Evolutionary conservation across 1,140 invertebrate genomes (phyloP).

Genomic region (Sesamia nonagrioides): DNA sequence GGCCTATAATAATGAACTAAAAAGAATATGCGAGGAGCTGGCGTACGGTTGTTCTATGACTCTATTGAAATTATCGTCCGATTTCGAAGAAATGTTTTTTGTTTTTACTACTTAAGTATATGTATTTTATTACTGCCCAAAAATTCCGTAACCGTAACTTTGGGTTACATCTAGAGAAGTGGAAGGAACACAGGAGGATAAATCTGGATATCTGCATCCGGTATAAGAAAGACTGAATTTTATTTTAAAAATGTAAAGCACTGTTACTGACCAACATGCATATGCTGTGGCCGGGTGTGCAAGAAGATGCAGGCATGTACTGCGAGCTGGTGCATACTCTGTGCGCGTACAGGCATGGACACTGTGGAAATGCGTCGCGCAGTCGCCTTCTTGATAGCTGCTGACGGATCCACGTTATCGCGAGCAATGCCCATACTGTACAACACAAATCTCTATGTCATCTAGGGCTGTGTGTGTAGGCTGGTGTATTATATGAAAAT

Average conservation of each 20-base stretch:
- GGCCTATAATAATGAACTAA: no score
- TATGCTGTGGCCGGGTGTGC: slow-evolving; percentile 80
- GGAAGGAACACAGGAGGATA: no score
- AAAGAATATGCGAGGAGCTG: no score
- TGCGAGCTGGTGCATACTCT: slow-evolving; percentile 77
- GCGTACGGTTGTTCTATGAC: no score
- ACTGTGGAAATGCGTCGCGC: slow-evolving; percentile 72
- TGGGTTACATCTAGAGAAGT: no score
- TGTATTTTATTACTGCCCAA: no score
- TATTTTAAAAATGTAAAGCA: not conserved
- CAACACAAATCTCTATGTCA: not conserved
- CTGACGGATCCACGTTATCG: slow-evolving; percentile 55
- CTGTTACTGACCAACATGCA: slow-evolving; percentile 79
- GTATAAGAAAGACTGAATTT: not conserved
- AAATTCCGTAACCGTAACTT: no score
- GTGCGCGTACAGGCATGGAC: slow-evolving; percentile 64
- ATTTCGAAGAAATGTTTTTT: no score
- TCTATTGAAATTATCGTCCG: no score
- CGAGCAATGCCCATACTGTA: slow-evolving; percentile 53
- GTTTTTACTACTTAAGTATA: no score
- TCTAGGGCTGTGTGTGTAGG: no score
- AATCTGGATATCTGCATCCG: not conserved
- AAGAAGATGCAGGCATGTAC: slow-evolving; percentile 89
- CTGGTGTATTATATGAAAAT: no score
- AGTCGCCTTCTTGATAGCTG: slow-evolving; percentile 71